Evolutionary conservation across 2,797 vertebrate species (phyloP).

Genomic region (Eidolon dupreanum): DNA sequence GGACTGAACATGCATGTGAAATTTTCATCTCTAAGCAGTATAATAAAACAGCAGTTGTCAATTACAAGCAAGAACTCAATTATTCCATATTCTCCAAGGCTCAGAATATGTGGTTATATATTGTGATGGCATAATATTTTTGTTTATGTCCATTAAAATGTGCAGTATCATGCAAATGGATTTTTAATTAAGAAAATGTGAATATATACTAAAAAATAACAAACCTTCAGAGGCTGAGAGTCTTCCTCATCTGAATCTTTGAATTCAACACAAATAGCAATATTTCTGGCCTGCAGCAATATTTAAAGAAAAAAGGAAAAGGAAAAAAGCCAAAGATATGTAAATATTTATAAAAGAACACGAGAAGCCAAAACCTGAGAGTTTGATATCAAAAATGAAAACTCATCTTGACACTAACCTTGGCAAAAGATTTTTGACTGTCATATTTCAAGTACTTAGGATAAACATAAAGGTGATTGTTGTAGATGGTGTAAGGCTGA

Average conservation of each 20-base stretch:
- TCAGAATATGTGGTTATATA: not conserved
- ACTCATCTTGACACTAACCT: constrained; percentile 86
- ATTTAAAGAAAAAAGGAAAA: constrained; percentile 37
- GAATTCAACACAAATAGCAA: constrained; percentile 96
- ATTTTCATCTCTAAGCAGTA: not conserved
- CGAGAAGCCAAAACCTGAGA: not conserved
- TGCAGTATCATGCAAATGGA: not conserved
- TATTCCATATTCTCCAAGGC: not conserved
- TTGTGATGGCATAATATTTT: not conserved
- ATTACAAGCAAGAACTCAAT: not conserved
- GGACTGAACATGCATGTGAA: not conserved
- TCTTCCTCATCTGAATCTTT: constrained; percentile 96
- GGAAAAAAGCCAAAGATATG: not conserved
- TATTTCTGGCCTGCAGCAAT: constrained; percentile 94
- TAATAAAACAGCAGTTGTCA: not conserved
- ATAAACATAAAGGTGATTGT: constrained; percentile 97
- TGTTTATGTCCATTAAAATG: not conserved
- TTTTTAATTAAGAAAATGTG: not conserved
- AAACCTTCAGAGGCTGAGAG: constrained; percentile 92
- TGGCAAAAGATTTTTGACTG: constrained; percentile 96
- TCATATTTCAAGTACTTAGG: constrained; percentile 97
- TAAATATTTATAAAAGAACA: not conserved
- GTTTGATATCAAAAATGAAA: not conserved
- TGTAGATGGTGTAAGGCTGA: constrained; percentile 97
- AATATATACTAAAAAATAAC: constrained; percentile 21